Evolutionary conservation across 1,140 invertebrate genomes (phyloP), one percentile per base, ranked within the genome.

Genomic region (Solenopsis invicta): DNA sequence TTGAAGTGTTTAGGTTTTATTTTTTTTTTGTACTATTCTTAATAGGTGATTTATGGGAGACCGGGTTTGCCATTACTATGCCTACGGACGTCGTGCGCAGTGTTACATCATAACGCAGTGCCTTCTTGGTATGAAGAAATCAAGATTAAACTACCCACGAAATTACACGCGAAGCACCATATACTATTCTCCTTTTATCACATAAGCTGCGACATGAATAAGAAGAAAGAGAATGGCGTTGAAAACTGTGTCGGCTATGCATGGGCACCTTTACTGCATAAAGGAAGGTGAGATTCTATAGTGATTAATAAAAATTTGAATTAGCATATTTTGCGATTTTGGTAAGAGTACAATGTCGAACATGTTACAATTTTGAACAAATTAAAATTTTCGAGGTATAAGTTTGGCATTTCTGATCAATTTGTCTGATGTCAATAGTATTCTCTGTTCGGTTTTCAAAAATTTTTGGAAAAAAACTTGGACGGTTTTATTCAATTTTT

Each of bases 181-280:
- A 92, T 99, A 29, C 96, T 99, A 4, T 99, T 99, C 93, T 98
- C 97, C 4, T 99, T 99, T 94, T 97, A 98, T 93, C 98, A 99
- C 93, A 97, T 99, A 87, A 98, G 98, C 24, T 98, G 98, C 89
- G 98, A 98, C 95, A 96, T 97, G 88, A 97, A 97, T 75, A 98
- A 98, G 93, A 98, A 98, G 92, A 97, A 97, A 88, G 97, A 98
- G 88, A 96, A 96, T 18, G 96, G 96, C 1, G 97, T 98, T 50
- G 98, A 99, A 93, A 97, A 96, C 80, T 97, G 98, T 87, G 98
- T 99, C 77, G 99, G 99, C 0, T 99, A 98, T 95, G 97, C 98
- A 10, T 99, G 99, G 98, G 91, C 98, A 66, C 98, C 98, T 3
- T 95, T 99, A 21, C 94, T 99, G 29, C 96, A 97, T 90, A 98